These are phyloP conservation scores for Tyto alba DNA, from an alignment of 2,113 vertebrate genomes.

Conservation along the genomic window DNA sequence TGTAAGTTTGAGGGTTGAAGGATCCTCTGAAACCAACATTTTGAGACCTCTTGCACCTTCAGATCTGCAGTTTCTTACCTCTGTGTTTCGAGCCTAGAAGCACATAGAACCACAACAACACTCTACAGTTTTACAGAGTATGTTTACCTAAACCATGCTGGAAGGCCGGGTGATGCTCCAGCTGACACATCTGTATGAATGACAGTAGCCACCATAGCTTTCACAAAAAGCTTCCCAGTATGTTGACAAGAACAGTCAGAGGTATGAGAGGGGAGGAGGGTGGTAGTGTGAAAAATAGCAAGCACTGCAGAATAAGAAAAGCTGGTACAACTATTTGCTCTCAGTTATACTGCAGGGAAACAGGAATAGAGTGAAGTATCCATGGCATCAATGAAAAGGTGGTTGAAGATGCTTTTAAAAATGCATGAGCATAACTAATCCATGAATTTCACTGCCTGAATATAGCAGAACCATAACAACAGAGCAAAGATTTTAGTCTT, in stretches of 20 bases:
- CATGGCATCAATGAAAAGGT: not conserved
- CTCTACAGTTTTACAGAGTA: not conserved
- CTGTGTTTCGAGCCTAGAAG: not conserved
- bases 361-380: not conserved
- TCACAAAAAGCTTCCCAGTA: not conserved
- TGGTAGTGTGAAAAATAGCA: not conserved
- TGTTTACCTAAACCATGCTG: not conserved
- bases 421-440: not conserved
- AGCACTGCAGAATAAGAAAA: not conserved
- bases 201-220: not conserved
- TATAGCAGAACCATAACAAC: not conserved
- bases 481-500: not conserved
- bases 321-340: not conserved
- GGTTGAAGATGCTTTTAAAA: not conserved
- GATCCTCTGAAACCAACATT: not conserved
- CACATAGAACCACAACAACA: not conserved
- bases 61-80: not conserved
- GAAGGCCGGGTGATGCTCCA: not conserved
- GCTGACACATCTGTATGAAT: not conserved
- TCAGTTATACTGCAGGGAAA: not conserved
- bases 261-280: rapidly evolving
- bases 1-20: not conserved
- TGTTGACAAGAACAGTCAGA: not conserved
- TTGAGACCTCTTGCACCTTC: not conserved
- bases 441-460: not conserved